Base-by-base conservation (phyloP, 2,888 invertebrate species). In the Cotesia congregata region DNA sequence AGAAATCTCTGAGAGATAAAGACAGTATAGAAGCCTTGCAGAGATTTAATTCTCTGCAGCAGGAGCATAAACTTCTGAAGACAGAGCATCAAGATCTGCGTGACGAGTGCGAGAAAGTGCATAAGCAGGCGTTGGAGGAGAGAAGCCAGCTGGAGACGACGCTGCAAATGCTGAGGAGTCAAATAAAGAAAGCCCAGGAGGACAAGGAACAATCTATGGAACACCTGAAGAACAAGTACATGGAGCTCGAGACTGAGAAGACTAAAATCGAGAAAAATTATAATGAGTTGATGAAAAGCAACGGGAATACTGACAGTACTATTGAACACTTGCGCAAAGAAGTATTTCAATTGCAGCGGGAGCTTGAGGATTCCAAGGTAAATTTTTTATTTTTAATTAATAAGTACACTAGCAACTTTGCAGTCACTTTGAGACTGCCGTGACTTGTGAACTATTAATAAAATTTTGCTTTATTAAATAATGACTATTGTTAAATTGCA, bases 31-130 rank as follows among this genome's bases (percentile, higher is more conserved):
- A 89, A 67, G 86, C 88, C 15, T 81, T 83, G 83, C 87, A 87
- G 74, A 83, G 86, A 62, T 88, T 83, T 75, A 88, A 88, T 60
- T 86, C 89, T 0, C 79, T 89, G 38, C 88, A 89, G 59, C 89
- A 89, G 70, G 83, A 83, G 0, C 85, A 86, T 76, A 89, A 88
- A 68, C 76, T 87, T 1, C 74, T 89, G 39, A 83, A 88, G 65
- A 83, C 88, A 0, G 88, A 88, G 76, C 84, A 86, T 61, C 83
- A 87, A 72, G 89, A 89, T 76, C 79, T 89, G 0, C 82, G 83
- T 40, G 89, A 88, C 0, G 86, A 89, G 39, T 87, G 86, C 68
- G 85, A 86, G 40, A 87, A 86, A 15, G 85, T 81, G 3, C 85
- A 87, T 68, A 84, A 83, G 38, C 86, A 85, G 61, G 83, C 86